Conservation (phyloP, 2,888 invertebrate genomes). For the Drosophila affinis region DNA sequence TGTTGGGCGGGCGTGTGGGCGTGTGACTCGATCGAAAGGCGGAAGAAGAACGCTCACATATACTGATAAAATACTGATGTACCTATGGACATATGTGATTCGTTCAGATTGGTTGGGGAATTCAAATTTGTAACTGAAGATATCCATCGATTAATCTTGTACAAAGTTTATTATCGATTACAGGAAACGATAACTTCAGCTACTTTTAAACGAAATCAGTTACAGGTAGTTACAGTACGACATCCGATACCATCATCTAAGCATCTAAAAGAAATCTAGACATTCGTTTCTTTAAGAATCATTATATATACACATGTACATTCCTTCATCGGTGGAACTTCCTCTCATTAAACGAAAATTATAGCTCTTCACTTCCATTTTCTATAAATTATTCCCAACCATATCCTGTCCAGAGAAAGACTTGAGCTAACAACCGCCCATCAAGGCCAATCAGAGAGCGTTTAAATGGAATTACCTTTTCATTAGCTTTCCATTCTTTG, state of each 20-base stretch:
- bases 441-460: slow-evolving; percentile 54
- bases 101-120: slow-evolving; percentile 8
- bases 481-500: slow-evolving; percentile 37
- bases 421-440: slow-evolving; percentile 1
- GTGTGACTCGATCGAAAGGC: slow-evolving; percentile 32
- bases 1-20: slow-evolving; percentile 21
- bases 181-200: neutral
- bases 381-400: slow-evolving; percentile 33
- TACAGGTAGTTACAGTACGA: no score
- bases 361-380: slow-evolving; percentile 49
- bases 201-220: no score
- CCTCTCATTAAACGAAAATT: slow-evolving; percentile 51
- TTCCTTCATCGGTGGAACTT: slow-evolving; percentile 23
- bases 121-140: neutral
- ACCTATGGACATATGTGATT: slow-evolving; percentile 9
- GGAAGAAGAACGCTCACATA: slow-evolving; percentile 21
- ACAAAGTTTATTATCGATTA: neutral
- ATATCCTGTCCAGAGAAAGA: slow-evolving; percentile 50
- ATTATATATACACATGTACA: neutral
- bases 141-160: neutral
- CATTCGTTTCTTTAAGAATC: neutral
- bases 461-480: slow-evolving; percentile 49
- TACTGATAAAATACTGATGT: neutral
- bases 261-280: no score
- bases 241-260: no score